Evolutionary conservation across 2,113 vertebrate genomes (phyloP), one percentile per base, ranked within the genome.

Genomic region (Pontoporia blainvillei): DNA sequence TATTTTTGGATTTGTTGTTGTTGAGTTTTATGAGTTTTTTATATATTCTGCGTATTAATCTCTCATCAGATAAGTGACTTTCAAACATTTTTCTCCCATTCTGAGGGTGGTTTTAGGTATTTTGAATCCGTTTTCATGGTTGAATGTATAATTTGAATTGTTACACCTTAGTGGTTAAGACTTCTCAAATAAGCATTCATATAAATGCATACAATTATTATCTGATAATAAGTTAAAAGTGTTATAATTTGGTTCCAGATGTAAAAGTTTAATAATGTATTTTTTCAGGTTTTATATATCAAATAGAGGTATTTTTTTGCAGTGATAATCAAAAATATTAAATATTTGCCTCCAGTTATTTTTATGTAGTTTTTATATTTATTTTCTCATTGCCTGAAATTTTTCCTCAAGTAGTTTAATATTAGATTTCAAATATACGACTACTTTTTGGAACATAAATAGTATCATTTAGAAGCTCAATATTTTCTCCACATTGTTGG

Each of bases 401-500:
- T n/a, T 89, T 89, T 83, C 8, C n/a, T 82, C 20, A 88, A 87
- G 9, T 73, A 72, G 41, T 25, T 97, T 95, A 71, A 79, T 36
- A 90, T 66, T 84, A 86, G 4, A 57, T 90, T 97, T 90, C 11
- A 96, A 96, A 90, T 69, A 1, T 69, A 52, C 88, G 25, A 39
- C 49, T 92, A 49, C 86, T 95, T 96, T 97, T 95, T 61, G 75
- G 3, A 88, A 49, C 6, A 36, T 67, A 93, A 52, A 92, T 57
- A 93, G 46, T 96, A 92, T 76, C 41, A 84, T 90, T 93, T 97
- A 96, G 91, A 91, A 94, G 18, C 90, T 97, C 91, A 92, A 76
- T 94, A 66, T 44, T 84, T n/a, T 71, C 86, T 44, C 91, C 90
- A 79, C 3, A 49, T 91, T 97, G 91, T 96, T 86, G 59, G 96